Base-by-base conservation (phyloP, 2,797 vertebrate species). In the Aphelocoma californica region DNA sequence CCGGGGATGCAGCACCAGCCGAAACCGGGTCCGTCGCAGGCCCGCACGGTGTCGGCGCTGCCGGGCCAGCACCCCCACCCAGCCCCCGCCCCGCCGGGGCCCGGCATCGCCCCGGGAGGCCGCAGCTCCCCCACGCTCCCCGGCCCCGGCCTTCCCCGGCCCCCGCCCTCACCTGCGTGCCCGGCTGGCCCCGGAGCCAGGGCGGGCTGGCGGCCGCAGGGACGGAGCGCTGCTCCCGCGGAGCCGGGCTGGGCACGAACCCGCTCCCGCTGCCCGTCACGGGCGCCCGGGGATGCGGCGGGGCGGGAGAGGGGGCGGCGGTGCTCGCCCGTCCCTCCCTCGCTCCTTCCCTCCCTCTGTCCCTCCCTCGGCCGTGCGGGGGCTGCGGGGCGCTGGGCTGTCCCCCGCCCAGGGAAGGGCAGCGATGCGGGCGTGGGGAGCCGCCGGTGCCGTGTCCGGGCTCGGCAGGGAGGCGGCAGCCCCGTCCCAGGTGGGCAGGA, bases 391-490 rank as follows among this genome's bases (percentile, higher is more conserved):
- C 24, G 75, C 81, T 3, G 78, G 54, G 45, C 53, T 26, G 51
- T 3, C 3, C 42, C n/a, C 61, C 5, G 18, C 54, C 31, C 36
- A 3, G 74, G 44, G 7, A 25, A 14, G 6, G 20, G 50, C 75
- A 26, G 62, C 9, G 14, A 5, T 6, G 58, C 34, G 2, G 72
- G 29, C 10, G n/a, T 0, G 9, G 26, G 48, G 21, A 58, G 53
- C 36, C 40, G 1, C 18, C 6, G 29, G 36, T 9, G 40, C 47
- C 4, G 9, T 7, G 18, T 0, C 9, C 21, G 10, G 26, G 9
- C 42, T 19, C 25, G 24, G 48, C 38, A 3, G 38, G 38, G 26
- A 23, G 47, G 53, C 6, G 16, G 58, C 71, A 12, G 66, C 50
- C 16, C 19, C 14, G n/a, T 18, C 6, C 44, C 50, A 2, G 48